Conservation (phyloP, 2,113 vertebrate genomes). For the Pterocles burchelli region DNA sequence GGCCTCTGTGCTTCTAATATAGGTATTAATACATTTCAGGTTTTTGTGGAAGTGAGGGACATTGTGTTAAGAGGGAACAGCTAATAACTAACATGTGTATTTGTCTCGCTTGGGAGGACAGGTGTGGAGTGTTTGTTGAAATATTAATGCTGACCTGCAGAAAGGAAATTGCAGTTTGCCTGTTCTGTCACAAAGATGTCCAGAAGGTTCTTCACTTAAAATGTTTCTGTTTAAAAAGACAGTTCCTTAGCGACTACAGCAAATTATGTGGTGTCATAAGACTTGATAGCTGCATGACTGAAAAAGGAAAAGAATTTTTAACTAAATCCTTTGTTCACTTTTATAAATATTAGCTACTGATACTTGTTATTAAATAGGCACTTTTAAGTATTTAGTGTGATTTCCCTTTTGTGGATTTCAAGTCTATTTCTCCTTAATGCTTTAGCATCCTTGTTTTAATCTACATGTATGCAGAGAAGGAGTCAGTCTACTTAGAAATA, state of each 20-base stretch:
- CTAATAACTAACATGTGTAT: not conserved
- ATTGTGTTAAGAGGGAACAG: not conserved
- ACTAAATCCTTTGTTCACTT: not conserved
- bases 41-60: not conserved
- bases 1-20: not conserved
- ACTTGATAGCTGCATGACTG: not conserved
- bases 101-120: not conserved
- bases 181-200: not conserved
- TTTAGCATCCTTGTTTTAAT: not conserved
- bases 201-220: not conserved
- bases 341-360: not conserved
- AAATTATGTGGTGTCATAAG: not conserved
- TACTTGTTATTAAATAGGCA: not conserved
- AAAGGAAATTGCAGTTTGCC: not conserved
- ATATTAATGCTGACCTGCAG: not conserved
- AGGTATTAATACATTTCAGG: not conserved
- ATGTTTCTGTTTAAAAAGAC: not conserved
- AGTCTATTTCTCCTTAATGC: not conserved
- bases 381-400: not conserved
- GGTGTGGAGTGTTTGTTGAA: not conserved
- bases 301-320: not conserved
- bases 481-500: not conserved
- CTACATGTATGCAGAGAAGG: accelerated
- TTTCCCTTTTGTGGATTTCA: not conserved
- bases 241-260: not conserved